These are phyloP conservation scores for Drosophila simulans DNA, from an alignment of 1,140 invertebrate genomes.

Conservation along the genomic window DNA sequence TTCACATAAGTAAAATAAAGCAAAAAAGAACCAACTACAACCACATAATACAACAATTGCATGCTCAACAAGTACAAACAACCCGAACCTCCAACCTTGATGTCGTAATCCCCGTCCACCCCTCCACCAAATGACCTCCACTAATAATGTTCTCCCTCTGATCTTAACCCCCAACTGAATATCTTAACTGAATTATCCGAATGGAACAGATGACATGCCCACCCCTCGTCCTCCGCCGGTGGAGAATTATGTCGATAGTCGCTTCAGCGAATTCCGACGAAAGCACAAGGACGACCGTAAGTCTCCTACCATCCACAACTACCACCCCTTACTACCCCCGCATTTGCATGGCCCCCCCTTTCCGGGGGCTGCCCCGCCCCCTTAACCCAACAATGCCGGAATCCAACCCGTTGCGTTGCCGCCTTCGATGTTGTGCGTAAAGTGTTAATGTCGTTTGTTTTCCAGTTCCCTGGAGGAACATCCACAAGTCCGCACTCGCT, in stretches of 20 bases:
- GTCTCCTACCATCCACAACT: slow-evolving; percentile 37
- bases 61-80: slow-evolving; percentile 79
- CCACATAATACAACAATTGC: slow-evolving; percentile 78
- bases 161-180: slow-evolving; percentile 30
- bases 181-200: slow-evolving; percentile 10
- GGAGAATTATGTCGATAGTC: slow-evolving; percentile 83
- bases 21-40: slow-evolving; percentile 68
- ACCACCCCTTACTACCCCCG: slow-evolving; percentile 17
- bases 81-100: slow-evolving; percentile 56
- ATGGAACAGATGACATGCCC: slow-evolving; percentile 80
- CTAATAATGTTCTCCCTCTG: slow-evolving; percentile 39
- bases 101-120: slow-evolving; percentile 58
- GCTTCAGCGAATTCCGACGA: slow-evolving; percentile 81
- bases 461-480: slow-evolving; percentile 77
- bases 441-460: slow-evolving; percentile 76
- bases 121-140: slow-evolving; percentile 7
- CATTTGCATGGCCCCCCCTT: slow-evolving; percentile 58
- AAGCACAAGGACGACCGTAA: slow-evolving; percentile 85
- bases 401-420: slow-evolving; percentile 43
- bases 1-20: slow-evolving; percentile 57
- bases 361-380: slow-evolving; percentile 16
- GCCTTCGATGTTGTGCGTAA: slow-evolving; percentile 83
- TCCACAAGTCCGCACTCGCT: slow-evolving; percentile 65
- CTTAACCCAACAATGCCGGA: slow-evolving; percentile 23
- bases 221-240: slow-evolving; percentile 75